Percentiles rank a stretch among this genome's conserved stretches.
These are phyloP conservation scores for Spilogale gracilis DNA, from an alignment of 2,113 vertebrate genomes.

Conservation along the genomic window DNA sequence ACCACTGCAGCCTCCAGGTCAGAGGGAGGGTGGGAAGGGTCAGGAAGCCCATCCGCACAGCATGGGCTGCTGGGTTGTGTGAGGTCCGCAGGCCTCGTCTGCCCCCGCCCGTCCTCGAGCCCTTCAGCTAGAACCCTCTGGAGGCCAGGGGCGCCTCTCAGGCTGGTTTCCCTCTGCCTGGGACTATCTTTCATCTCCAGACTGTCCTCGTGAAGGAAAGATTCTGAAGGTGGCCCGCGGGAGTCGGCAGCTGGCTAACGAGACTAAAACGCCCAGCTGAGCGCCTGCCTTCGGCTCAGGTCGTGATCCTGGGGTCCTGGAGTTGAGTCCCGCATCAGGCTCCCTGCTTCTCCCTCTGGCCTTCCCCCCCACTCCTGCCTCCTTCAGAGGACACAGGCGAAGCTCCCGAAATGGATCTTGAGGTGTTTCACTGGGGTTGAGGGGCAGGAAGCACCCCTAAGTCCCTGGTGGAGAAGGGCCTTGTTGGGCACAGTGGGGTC, in stretches of 20 bases:
- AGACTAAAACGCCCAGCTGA: too few species aligned
- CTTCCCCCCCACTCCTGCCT: background rate
- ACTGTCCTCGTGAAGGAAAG: background rate
- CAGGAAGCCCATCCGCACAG: background rate
- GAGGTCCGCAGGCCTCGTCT: background rate
- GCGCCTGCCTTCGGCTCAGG: too few species aligned
- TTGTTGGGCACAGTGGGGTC: background rate
- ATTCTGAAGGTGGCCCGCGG: background rate
- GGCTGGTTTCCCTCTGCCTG: background rate
- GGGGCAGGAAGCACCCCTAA: background rate
- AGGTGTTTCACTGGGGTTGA: background rate
- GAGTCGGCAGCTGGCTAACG: background rate
- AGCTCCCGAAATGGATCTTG: background rate
- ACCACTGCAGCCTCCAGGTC: background rate
- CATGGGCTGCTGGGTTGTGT: too few species aligned
- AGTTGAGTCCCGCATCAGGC: too few species aligned
- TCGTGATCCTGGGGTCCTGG: too few species aligned
- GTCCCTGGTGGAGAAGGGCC: background rate
- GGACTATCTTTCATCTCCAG: background rate
- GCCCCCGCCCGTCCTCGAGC: background rate
- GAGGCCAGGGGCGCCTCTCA: background rate
- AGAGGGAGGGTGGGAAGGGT: background rate
- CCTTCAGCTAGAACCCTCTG: background rate
- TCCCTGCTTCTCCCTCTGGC: too few species aligned
- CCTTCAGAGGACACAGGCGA: background rate